Evolutionary conservation across 2,888 invertebrate genomes (phyloP).

Genomic region (Chymomyza procnemis): DNA sequence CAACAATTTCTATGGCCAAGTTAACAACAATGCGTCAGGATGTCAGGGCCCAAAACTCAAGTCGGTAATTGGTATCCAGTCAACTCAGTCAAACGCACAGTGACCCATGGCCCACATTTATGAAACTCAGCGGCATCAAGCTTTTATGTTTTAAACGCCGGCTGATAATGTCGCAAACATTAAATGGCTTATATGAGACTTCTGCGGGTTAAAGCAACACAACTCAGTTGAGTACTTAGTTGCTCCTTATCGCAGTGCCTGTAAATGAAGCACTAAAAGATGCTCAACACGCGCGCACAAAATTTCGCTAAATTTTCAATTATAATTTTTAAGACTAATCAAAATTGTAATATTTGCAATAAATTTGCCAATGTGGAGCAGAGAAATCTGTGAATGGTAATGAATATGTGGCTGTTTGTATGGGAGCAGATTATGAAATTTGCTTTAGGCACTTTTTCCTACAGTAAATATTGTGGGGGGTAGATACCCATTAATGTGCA

Average conservation of each 20-base stretch:
- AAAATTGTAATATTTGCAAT: not conserved
- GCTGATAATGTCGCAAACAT: conserved; percentile 39
- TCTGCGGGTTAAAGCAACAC: conserved; percentile 27
- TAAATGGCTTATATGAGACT: not conserved
- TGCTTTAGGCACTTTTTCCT: not conserved
- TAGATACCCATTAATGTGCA: not conserved
- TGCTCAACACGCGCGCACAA: not conserved
- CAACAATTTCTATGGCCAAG: conserved; percentile 26
- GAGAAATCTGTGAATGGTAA: not conserved
- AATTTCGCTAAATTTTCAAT: not conserved
- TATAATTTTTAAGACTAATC: not conserved
- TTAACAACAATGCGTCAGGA: not conserved
- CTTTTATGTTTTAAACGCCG: conserved; percentile 4
- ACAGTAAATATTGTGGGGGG: not conserved
- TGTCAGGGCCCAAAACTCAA: not conserved
- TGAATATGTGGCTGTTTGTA: not conserved
- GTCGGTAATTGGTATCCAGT: not conserved
- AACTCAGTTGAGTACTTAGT: not conserved
- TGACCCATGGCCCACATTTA: conserved; percentile 24
- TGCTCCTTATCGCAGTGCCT: conserved; percentile 14
- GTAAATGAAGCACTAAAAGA: conserved; percentile 21
- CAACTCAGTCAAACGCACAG: not conserved
- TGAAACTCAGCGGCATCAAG: not conserved
- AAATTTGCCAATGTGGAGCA: not conserved
- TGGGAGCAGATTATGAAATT: not conserved